These are phyloP conservation scores for Ursus arctos DNA, from an alignment of 2,113 vertebrate species.

Conservation along the genomic window DNA sequence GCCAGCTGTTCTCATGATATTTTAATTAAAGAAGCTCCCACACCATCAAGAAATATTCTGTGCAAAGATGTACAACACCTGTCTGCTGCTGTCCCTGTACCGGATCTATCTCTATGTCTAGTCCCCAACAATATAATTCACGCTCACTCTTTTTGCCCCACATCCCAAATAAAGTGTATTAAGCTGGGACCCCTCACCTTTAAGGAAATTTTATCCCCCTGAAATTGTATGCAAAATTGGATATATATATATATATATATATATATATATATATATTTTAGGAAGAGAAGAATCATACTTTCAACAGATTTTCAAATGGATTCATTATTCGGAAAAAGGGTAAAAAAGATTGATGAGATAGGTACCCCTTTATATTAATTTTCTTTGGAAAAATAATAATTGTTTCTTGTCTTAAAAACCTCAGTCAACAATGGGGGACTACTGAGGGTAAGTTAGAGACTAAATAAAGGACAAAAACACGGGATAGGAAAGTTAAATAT, in stretches of 20 bases:
- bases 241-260: not conserved
- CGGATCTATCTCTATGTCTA: not conserved
- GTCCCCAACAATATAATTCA: not conserved
- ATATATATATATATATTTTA: not conserved
- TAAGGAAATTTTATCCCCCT: not conserved
- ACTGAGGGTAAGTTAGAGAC: not conserved
- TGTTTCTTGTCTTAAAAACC: constrained; percentile 24
- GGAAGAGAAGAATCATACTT: not conserved
- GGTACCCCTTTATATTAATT: not conserved
- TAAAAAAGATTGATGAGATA: not conserved
- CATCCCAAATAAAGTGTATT: not conserved
- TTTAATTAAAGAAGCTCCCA: constrained; percentile 75
- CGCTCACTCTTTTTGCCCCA: not conserved
- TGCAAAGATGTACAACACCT: constrained; percentile 66
- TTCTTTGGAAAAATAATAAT: constrained; percentile 41
- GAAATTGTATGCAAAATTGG: not conserved
- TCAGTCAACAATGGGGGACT: not conserved
- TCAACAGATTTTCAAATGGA: not conserved
- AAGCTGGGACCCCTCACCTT: not conserved
- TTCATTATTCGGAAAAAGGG: not conserved
- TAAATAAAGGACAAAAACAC: constrained; percentile 18
- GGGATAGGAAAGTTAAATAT: constrained; percentile 17
- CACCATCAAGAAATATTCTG: constrained; percentile 60
- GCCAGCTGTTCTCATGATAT: constrained; percentile 74
- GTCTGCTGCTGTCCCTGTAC: not conserved